phyloP scores from a whole-genome alignment of 2,113 vertebrate genomes.

The Pangasianodon hypophthalmus region DNA sequence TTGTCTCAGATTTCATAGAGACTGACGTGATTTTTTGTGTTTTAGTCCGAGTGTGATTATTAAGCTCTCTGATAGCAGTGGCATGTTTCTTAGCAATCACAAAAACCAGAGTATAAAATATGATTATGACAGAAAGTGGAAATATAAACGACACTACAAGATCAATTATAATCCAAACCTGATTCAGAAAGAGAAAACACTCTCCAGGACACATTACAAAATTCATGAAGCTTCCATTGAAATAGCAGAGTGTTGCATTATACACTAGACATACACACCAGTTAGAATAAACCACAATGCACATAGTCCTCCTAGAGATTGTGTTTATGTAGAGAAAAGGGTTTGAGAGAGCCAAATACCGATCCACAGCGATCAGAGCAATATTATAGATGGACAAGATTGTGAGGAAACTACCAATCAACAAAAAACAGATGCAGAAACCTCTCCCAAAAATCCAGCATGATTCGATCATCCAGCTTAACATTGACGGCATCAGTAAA shows the following conservation, averaged over 20 bases:
- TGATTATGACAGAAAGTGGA: constrained; percentile 44
- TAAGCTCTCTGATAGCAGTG: constrained; percentile 54
- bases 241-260: constrained; percentile 28
- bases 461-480: constrained; percentile 40
- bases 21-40: neutral
- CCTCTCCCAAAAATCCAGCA: constrained; percentile 44
- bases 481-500: constrained; percentile 76
- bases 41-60: neutral
- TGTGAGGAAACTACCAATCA: neutral
- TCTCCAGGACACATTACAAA: constrained; percentile 37
- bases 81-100: constrained; percentile 51
- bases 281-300: neutral
- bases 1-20: constrained; percentile 41
- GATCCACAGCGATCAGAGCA: constrained; percentile 47
- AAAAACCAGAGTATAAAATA: constrained; percentile 41
- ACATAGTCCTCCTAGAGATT: constrained; percentile 16
- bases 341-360: constrained; percentile 43
- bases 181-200: neutral
- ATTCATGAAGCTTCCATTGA: constrained; percentile 48
- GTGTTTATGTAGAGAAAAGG: constrained; percentile 44
- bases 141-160: constrained; percentile 50
- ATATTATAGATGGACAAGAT: constrained; percentile 33
- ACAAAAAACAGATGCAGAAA: constrained; percentile 9
- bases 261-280: constrained; percentile 33
- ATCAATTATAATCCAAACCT: constrained; percentile 33